phyloP scores from a whole-genome alignment of 2,888 invertebrate genomes.

The Tenthredo amoena region DNA sequence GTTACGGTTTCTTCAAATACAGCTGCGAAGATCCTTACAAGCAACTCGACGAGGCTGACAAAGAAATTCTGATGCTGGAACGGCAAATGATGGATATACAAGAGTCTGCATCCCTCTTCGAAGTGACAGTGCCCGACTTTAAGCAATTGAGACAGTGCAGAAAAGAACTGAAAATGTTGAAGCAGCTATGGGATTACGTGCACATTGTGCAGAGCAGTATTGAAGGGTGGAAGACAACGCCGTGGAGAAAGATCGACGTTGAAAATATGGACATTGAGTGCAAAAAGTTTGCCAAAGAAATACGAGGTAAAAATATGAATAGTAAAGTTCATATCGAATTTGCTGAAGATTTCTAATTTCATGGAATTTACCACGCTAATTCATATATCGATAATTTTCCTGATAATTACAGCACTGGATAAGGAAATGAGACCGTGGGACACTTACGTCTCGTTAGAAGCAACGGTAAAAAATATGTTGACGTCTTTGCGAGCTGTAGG shows the following conservation, averaged over 20 bases:
- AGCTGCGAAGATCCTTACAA: conserved; percentile 87
- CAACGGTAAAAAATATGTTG: conserved; percentile 96
- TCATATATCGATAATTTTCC: background rate
- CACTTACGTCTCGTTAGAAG: conserved; percentile 92
- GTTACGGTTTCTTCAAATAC: conserved; percentile 88
- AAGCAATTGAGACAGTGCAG: conserved; percentile 95
- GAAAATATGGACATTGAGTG: conserved; percentile 99
- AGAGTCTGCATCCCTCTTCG: conserved; percentile 95
- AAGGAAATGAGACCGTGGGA: conserved; percentile 99
- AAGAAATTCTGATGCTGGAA: conserved; percentile 89
- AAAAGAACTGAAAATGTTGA: conserved; percentile 92
- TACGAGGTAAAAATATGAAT: conserved; percentile 80
- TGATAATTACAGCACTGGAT: conserved; percentile 83
- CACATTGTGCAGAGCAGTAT: conserved; percentile 94
- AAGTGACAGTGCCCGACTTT: conserved; percentile 97
- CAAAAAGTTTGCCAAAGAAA: conserved; percentile 98
- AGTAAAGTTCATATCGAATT: background rate
- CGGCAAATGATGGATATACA: conserved; percentile 92
- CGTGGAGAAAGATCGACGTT: conserved; percentile 97
- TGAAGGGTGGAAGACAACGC: conserved; percentile 98
- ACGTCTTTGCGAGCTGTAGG: conserved; percentile 97
- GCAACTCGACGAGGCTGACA: conserved; percentile 88
- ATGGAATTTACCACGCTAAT: background rate
- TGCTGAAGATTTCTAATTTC: background rate
- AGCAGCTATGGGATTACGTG: conserved; percentile 98